These are phyloP conservation scores for Psylliodes chrysocephalus DNA, from an alignment of 2,888 invertebrate species.

Conservation along the genomic window DNA sequence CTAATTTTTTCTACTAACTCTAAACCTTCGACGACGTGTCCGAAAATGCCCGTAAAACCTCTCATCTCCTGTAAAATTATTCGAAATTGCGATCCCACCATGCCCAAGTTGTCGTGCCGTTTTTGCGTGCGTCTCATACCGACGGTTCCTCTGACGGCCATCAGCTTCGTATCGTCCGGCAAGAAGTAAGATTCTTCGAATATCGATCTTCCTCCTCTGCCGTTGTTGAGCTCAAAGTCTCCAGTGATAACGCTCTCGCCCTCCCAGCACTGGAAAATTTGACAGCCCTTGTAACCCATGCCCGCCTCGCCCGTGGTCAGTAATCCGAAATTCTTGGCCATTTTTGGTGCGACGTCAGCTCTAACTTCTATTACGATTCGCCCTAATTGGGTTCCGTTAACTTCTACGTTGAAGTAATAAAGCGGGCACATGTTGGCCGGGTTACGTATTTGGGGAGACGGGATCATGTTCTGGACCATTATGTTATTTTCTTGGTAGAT, in stretches of 20 bases:
- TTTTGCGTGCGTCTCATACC: slow-evolving; percentile 85
- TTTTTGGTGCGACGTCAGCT: slow-evolving; percentile 81
- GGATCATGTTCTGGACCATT: slow-evolving; percentile 63
- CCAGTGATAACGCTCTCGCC: slow-evolving; percentile 84
- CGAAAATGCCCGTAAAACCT: slow-evolving; percentile 85
- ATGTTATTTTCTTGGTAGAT: slow-evolving; percentile 61
- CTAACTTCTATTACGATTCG: slow-evolving; percentile 81
- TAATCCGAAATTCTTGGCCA: slow-evolving; percentile 82
- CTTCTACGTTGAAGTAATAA: slow-evolving; percentile 81
- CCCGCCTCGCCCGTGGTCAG: slow-evolving; percentile 79
- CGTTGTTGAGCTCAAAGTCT: slow-evolving; percentile 84
- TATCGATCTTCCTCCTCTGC: slow-evolving; percentile 80
- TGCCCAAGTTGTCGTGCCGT: slow-evolving; percentile 80
- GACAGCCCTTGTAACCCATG: slow-evolving; percentile 81
- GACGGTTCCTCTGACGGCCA: slow-evolving; percentile 80
- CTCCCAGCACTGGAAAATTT: slow-evolving; percentile 85
- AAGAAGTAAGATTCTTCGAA: slow-evolving; percentile 82
- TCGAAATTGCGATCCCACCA: slow-evolving; percentile 88
- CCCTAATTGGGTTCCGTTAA: slow-evolving; percentile 76
- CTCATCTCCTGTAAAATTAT: slow-evolving; percentile 84
- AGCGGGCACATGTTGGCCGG: slow-evolving; percentile 74
- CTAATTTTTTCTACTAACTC: slow-evolving; percentile 83
- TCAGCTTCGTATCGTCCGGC: slow-evolving; percentile 83
- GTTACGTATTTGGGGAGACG: slow-evolving; percentile 68
- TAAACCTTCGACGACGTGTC: slow-evolving; percentile 81